phyloP scores from a whole-genome alignment of 2,797 vertebrate species.

The Sebastes kiyomatsui region DNA sequence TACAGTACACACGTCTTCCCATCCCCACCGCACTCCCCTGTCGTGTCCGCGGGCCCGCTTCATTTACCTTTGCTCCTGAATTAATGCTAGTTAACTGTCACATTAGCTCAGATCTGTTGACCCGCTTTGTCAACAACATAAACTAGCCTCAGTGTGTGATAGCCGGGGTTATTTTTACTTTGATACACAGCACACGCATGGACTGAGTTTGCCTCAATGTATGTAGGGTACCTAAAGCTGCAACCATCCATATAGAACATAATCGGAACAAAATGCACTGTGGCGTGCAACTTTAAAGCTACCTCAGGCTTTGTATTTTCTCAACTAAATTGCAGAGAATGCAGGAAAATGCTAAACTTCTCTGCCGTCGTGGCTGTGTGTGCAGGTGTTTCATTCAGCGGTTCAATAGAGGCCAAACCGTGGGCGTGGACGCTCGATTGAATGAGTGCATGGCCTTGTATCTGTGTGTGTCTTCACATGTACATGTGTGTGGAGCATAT shows the following conservation, averaged over 20 bases:
- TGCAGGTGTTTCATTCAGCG: slow-evolving; percentile 68
- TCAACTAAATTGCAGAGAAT: neutral
- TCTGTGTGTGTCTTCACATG: slow-evolving; percentile 54
- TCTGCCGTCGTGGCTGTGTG: neutral
- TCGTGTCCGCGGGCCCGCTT: slow-evolving; percentile 74
- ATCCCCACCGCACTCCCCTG: slow-evolving; percentile 64
- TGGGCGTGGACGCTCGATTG: slow-evolving; percentile 26
- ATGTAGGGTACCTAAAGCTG: slow-evolving; percentile 39
- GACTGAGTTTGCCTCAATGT: slow-evolving; percentile 20
- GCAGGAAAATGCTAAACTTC: slow-evolving; percentile 16
- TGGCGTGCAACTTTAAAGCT: slow-evolving; percentile 38
- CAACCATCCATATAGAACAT: slow-evolving; percentile 35
- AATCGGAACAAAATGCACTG: slow-evolving; percentile 17
- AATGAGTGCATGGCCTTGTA: slow-evolving; percentile 63
- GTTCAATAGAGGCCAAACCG: slow-evolving; percentile 43
- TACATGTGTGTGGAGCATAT: slow-evolving; percentile 63
- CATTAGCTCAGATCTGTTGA: slow-evolving; percentile 77
- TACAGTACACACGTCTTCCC: slow-evolving; percentile 81
- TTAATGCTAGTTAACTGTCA: slow-evolving; percentile 83
- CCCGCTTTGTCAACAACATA: slow-evolving; percentile 68
- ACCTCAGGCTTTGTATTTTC: neutral
- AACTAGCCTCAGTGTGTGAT: slow-evolving; percentile 63
- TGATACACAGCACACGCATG: slow-evolving; percentile 49
- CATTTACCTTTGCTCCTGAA: slow-evolving; percentile 82
- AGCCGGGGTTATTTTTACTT: slow-evolving; percentile 59